phyloP scores from a whole-genome alignment of 2,113 vertebrate genomes.

The Cnemophilus loriae region DNA sequence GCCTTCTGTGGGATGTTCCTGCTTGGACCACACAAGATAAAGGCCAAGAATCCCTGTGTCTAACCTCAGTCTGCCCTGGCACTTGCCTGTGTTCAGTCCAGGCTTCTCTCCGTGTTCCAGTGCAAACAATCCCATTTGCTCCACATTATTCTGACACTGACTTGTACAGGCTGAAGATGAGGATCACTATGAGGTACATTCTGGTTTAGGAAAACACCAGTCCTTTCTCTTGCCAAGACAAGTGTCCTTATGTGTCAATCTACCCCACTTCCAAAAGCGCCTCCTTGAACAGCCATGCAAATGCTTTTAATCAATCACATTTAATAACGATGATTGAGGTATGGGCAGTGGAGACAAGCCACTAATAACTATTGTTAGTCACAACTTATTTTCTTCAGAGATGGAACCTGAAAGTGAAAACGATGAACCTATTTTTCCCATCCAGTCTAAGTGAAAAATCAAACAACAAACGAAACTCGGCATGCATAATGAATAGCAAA shows the following conservation, averaged over 20 bases:
- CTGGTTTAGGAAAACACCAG: not conserved
- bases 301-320: constrained; percentile 18
- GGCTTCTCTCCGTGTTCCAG: not conserved
- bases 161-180: not conserved
- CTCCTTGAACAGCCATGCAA: not conserved
- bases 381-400: constrained; percentile 17
- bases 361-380: constrained; percentile 22
- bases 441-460: constrained; percentile 36
- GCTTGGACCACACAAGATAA: not conserved
- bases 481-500: constrained; percentile 33
- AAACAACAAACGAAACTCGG: not conserved
- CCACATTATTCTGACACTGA: not conserved
- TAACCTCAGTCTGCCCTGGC: not conserved
- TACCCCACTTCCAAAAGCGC: not conserved
- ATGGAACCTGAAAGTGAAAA: constrained; percentile 23
- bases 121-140: not conserved
- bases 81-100: not conserved
- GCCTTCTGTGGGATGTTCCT: not conserved
- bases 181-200: not conserved
- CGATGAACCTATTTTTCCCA: constrained; percentile 24
- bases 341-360: not conserved
- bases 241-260: not conserved
- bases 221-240: not conserved
- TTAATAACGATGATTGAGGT: not conserved
- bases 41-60: not conserved